phyloP scores from a whole-genome alignment of 2,888 invertebrate genomes.

The Cetonia aurata region DNA sequence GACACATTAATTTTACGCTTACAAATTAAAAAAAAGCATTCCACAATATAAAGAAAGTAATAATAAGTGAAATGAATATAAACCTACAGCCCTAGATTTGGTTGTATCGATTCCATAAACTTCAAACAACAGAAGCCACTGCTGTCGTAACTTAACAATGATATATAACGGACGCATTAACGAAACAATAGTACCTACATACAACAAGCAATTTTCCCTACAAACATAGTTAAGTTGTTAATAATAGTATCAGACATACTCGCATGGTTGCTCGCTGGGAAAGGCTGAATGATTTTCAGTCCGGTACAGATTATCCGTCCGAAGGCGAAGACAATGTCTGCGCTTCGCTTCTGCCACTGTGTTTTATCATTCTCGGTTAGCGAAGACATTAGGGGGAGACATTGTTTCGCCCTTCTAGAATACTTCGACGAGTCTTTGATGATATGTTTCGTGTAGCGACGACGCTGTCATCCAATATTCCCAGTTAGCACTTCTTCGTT shows the following conservation, averaged over 20 bases:
- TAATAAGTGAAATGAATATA: too few relatives aligned
- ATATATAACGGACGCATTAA: conserved; percentile 24
- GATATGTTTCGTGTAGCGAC: conserved; percentile 50
- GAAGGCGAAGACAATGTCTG: conserved; percentile 49
- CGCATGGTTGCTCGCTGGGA: conserved; percentile 47
- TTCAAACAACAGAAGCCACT: conserved; percentile 7
- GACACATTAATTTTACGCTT: too few relatives aligned
- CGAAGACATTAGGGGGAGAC: conserved; percentile 53
- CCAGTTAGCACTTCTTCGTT: conserved; percentile 46
- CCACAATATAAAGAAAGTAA: too few relatives aligned
- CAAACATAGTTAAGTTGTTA: conserved; percentile 43
- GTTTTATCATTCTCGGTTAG: conserved; percentile 51
- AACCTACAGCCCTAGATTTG: conserved; percentile 1
- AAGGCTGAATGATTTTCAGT: conserved; percentile 49
- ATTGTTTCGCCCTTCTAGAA: conserved; percentile 52
- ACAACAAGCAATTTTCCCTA: conserved; percentile 30
- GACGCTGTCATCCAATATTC: conserved; percentile 51
- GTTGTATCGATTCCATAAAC: conserved; percentile 14
- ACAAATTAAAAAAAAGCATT: too few relatives aligned
- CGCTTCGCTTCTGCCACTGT: conserved; percentile 45
- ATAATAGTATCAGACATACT: conserved; percentile 46
- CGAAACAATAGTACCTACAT: conserved; percentile 27
- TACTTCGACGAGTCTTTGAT: conserved; percentile 51
- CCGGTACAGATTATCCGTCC: conserved; percentile 48
- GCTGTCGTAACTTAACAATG: conserved; percentile 2